These are phyloP conservation scores for Ciconia maguari DNA, from an alignment of 2,113 vertebrate species.

Conservation along the genomic window DNA sequence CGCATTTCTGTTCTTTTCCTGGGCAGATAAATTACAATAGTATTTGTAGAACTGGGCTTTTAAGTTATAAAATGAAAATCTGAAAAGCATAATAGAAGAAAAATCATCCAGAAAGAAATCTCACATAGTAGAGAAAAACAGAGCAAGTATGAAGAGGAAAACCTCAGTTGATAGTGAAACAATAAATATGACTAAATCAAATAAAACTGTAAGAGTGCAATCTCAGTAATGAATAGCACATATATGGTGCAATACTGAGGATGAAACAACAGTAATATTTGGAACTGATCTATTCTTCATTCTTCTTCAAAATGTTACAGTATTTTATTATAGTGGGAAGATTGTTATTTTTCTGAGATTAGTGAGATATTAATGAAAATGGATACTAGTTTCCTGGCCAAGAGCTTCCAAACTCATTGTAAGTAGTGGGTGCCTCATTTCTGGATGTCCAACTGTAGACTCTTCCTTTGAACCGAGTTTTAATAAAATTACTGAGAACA, in stretches of 20 bases:
- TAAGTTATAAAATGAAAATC: neutral
- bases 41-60: neutral
- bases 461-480: neutral
- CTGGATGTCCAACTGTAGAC: neutral
- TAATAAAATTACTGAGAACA: neutral
- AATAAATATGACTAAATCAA: neutral
- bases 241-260: neutral
- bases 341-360: neutral
- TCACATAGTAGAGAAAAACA: neutral
- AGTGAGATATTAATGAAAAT: neutral
- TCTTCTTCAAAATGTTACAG: neutral
- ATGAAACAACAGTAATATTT: neutral
- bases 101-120: neutral
- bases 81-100: neutral
- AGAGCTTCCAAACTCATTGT: neutral
- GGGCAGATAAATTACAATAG: neutral
- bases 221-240: neutral
- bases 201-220: neutral
- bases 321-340: neutral
- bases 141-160: neutral
- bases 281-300: neutral
- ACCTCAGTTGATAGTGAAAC: rapidly evolving
- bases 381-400: neutral
- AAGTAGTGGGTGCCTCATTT: neutral
- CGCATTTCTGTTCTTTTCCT: neutral